A percentile compares a stretch with the other conserved stretches of the same genome.
Evolutionary conservation across 2,888 invertebrate species (phyloP).

Genomic region (Panorpa germanica): DNA sequence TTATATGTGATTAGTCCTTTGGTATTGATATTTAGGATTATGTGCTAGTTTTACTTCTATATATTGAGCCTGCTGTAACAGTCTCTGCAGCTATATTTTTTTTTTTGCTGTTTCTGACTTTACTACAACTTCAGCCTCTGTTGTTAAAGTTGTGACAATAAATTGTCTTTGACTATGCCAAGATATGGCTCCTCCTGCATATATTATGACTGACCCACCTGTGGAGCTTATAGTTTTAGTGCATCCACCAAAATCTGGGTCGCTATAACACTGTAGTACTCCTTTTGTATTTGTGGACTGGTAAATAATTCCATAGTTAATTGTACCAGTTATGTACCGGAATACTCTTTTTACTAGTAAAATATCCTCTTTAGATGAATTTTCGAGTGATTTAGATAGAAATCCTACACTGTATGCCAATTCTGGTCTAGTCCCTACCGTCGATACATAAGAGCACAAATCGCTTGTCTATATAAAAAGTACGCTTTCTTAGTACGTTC

Average conservation of each 20-base stretch:
- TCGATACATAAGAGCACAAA: conserved; percentile 17
- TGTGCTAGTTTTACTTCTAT: too few species aligned
- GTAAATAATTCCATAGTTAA: conserved; percentile 14
- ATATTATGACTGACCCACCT: conserved; percentile 14
- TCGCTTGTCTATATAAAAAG: too few species aligned
- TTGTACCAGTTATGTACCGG: conserved; percentile 15
- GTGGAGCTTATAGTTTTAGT: conserved; percentile 16
- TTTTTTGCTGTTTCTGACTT: too few species aligned
- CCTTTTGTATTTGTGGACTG: too few species aligned
- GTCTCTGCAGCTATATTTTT: too few species aligned
- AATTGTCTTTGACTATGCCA: conserved; percentile 16
- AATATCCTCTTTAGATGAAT: conserved; percentile 15
- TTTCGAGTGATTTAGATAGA: conserved; percentile 13
- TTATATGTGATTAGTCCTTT: too few species aligned
- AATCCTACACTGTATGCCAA: conserved; percentile 16
- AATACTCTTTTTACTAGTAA: conserved; percentile 16
- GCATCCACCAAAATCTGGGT: conserved; percentile 19
- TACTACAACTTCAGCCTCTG: too few species aligned
- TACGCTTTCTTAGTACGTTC: too few species aligned
- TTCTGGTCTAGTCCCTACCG: conserved; percentile 15
- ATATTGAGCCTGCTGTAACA: too few species aligned
- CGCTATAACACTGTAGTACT: conserved; percentile 15
- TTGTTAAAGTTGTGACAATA: conserved; percentile 17
- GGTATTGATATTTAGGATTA: too few species aligned
- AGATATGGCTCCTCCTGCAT: conserved; percentile 13